Evolutionary conservation across 2,113 vertebrate species (phyloP).

Genomic region (Charina bottae): DNA sequence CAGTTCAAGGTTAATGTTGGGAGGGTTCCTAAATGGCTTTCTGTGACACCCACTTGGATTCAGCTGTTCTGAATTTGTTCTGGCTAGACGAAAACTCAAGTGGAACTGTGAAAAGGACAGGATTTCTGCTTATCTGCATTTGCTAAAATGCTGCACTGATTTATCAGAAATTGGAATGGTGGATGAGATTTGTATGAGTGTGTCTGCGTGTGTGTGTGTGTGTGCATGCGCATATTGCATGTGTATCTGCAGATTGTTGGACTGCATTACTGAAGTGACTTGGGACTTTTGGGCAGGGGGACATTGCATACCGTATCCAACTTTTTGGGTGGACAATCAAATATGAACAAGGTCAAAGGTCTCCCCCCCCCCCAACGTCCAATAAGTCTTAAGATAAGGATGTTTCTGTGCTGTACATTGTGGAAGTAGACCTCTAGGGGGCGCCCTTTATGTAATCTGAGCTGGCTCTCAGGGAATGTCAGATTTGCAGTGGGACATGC

Average conservation of each 20-base stretch:
- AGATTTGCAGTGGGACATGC: background rate
- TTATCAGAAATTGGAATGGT: background rate
- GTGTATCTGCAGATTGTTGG: background rate
- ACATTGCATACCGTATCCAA: background rate
- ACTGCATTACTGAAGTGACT: background rate
- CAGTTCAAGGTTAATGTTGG: background rate
- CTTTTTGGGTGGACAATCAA: background rate
- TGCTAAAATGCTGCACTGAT: background rate
- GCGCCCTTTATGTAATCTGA: slow-evolving; percentile 63
- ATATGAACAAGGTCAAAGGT: slow-evolving; percentile 23
- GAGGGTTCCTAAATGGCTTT: rapidly evolving
- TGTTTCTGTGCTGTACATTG: slow-evolving; percentile 16
- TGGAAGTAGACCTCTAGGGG: slow-evolving; percentile 65
- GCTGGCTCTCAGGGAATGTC: slow-evolving; percentile 31
- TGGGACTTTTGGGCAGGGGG: background rate
- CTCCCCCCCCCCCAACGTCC: background rate
- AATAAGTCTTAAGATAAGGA: slow-evolving; percentile 34
- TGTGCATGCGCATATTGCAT: background rate
- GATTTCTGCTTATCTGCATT: rapidly evolving
- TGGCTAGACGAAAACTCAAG: slow-evolving; percentile 18
- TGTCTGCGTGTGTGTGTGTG: too few species aligned
- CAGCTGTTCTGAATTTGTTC: background rate
- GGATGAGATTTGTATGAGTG: background rate
- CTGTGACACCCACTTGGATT: rapidly evolving
- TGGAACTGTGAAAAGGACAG: background rate